A percentile compares a stretch with the other conserved stretches of the same genome.
phyloP scores from a whole-genome alignment of 2,888 invertebrate species.

The Amphipoea oculea region DNA sequence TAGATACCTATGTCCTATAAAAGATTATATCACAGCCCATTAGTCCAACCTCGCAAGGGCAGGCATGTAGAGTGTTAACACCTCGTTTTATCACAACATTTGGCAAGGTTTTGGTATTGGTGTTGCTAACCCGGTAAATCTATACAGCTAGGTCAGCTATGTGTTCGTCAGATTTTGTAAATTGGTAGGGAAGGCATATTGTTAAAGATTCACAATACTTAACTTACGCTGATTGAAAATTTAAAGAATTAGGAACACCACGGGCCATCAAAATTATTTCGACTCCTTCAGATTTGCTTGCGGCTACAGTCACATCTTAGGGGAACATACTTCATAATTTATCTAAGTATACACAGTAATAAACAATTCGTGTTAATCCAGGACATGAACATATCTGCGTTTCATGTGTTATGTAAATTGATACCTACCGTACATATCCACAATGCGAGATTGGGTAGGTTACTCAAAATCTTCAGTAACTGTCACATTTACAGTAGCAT shows the following conservation, averaged over 20 bases:
- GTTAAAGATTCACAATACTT: background rate
- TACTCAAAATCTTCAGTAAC: background rate
- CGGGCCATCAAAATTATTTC: background rate
- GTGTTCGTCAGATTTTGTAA: background rate
- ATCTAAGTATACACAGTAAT: background rate
- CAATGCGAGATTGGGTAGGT: background rate
- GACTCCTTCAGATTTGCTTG: background rate
- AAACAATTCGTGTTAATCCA: background rate
- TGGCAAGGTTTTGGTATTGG: slow-evolving; percentile 11
- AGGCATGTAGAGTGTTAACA: slow-evolving; percentile 4
- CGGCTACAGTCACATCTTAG: background rate
- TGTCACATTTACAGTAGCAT: no score
- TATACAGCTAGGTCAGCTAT: background rate
- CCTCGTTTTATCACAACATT: slow-evolving; percentile 12
- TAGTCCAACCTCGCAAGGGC: slow-evolving; percentile 2
- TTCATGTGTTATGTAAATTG: background rate
- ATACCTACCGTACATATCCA: background rate
- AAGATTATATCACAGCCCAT: slow-evolving; percentile 12
- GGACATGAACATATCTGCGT: background rate
- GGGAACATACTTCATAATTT: background rate
- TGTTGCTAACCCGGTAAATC: background rate
- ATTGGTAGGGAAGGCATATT: background rate
- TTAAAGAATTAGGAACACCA: background rate
- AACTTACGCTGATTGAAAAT: background rate
- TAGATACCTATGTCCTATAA: background rate